Evolutionary conservation across 2,113 vertebrate species (phyloP), one percentile per base, ranked within the genome.

Genomic region (Gymnorhina tibicen): DNA sequence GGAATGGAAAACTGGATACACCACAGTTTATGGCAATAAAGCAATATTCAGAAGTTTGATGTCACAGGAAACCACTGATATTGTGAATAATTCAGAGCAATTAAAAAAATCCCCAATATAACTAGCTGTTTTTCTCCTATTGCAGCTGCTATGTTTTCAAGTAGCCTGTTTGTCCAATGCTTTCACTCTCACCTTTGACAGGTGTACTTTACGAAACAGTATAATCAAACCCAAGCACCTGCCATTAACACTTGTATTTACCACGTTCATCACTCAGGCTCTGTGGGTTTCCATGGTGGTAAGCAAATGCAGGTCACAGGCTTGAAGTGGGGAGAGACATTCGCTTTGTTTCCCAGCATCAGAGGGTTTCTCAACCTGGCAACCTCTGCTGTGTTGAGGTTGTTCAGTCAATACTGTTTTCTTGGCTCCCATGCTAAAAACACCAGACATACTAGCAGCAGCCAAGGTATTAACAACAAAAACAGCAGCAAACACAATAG

Each of bases 51-150:
- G 73, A 91, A 87, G 77, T 42, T 95, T 96, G 94, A 95, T 97
- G 96, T 96, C 91, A 96, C 81, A 96, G 93, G 93, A 97, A 96
- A 96, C 89, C 94, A 95, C 85, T 49, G 87, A 96, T 95, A 94
- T 6, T 93, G 76, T 20, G 3, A 94, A 73, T 94, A 85, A 91
- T 89, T 93, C 49, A 73, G 30, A 72, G 74, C 44, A 92, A 93
- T 81, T 88, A 49, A 60, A 89, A 91, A 93, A 75, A 47, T 59
- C 26, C 37, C 42, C 26, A 74, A 4, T 30, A 46, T 32, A 66
- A 70, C 27, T 20, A n/a, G 21, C 27, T 28, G 60, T 7, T 84
- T 63, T 85, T 53, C 24, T 82, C 41, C 53, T 39, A 11, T 33
- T 75, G 44, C n/a, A 85, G 60, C 1, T 0, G 10, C 52, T 68